Conservation (phyloP, 2,113 vertebrate genomes). For the Leptobrachium ailaonicum region DNA sequence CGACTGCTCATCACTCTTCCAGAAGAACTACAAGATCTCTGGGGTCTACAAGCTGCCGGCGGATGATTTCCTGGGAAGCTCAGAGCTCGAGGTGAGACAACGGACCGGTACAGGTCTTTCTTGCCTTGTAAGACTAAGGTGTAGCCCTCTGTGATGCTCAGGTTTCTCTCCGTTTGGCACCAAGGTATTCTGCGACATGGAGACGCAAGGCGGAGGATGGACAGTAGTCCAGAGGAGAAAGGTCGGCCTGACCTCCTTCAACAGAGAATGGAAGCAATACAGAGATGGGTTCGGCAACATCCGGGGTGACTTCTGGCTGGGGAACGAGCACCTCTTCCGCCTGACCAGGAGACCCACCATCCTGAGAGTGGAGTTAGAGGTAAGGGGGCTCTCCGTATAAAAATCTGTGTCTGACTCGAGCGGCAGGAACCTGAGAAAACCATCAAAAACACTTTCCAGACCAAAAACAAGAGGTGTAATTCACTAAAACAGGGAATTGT, state of each 20-base stretch:
- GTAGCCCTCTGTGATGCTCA: background rate
- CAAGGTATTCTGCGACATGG: constrained; percentile 95
- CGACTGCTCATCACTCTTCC: constrained; percentile 91
- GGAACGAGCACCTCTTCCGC: constrained; percentile 91
- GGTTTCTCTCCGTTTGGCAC: background rate
- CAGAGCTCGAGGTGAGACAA: constrained; percentile 83
- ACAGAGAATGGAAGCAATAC: constrained; percentile 92
- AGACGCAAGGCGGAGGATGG: constrained; percentile 90
- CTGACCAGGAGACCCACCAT: constrained; percentile 84
- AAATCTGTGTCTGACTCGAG: no score
- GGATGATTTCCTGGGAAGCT: constrained; percentile 88
- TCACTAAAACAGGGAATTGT: no score
- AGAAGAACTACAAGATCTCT: constrained; percentile 89
- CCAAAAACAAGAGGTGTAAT: no score
- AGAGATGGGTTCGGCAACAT: constrained; percentile 88
- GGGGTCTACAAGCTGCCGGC: constrained; percentile 92
- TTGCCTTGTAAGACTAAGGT: background rate
- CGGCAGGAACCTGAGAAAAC: no score
- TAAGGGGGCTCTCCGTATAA: constrained; percentile 51
- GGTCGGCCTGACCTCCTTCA: constrained; percentile 87
- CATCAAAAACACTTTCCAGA: no score
- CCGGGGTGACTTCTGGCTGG: constrained; percentile 95
- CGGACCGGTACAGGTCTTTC: background rate
- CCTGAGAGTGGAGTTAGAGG: constrained; percentile 90
- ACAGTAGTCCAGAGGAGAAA: constrained; percentile 93